Conservation (phyloP, 2,888 invertebrate species). For the Parapristionchus giblindavisi region DNA sequence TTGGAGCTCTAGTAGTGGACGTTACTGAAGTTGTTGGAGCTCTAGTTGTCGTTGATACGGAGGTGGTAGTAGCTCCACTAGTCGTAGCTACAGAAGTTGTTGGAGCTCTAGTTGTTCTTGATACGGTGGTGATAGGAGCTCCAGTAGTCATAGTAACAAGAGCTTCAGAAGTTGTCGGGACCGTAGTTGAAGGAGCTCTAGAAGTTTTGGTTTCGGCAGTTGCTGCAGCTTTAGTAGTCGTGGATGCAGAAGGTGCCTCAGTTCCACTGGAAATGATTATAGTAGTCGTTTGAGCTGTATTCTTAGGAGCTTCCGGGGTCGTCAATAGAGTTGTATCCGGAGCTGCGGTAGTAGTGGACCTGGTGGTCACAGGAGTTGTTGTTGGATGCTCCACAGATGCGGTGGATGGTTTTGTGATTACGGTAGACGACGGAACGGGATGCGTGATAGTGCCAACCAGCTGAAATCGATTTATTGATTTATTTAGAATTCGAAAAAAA, state of each 20-base stretch:
- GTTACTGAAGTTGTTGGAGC: background rate
- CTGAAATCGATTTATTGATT: background rate
- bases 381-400: background rate
- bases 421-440: background rate
- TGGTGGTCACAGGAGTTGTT: background rate
- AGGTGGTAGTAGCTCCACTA: no score
- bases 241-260: no score
- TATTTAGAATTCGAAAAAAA: background rate
- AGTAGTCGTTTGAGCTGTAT: background rate
- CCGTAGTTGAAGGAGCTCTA: no score
- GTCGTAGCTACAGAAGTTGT: no score
- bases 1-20: background rate
- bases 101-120: no score
- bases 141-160: no score
- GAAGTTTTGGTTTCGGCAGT: no score
- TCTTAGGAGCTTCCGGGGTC: background rate
- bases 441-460: background rate
- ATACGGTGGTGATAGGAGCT: no score
- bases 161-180: no score
- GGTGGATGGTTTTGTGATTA: background rate
- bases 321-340: background rate
- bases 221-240: no score
- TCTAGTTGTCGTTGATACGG: no score
- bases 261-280: no score
- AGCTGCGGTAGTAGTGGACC: background rate